These are phyloP conservation scores for Scaptomyza graminum DNA, from an alignment of 1,140 invertebrate species.

Conservation along the genomic window DNA sequence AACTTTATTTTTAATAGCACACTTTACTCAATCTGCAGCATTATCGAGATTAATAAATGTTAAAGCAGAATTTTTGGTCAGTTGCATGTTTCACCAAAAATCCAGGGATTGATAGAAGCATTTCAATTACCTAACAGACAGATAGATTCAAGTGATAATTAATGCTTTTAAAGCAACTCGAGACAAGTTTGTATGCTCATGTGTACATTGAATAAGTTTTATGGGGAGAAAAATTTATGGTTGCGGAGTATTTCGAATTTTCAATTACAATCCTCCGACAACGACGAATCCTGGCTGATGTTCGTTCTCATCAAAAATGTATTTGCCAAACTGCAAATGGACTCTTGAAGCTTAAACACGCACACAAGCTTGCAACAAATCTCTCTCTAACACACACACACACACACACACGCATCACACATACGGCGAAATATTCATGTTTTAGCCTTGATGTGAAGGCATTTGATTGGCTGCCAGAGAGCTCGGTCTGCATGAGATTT, in stretches of 20 bases:
- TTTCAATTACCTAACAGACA: no score
- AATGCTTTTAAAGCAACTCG: no score
- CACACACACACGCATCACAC: not conserved
- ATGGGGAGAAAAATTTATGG: not conserved
- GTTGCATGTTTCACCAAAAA: no score
- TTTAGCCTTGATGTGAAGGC: conserved; percentile 40
- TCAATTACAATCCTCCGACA: not conserved
- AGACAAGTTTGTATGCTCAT: no score
- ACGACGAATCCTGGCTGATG: conserved; percentile 13
- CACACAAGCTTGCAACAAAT: not conserved
- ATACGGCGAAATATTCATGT: conserved; percentile 4
- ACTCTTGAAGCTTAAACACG: conserved; percentile 13
- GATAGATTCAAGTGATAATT: no score
- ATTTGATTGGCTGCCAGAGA: conserved; percentile 45
- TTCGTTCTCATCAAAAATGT: conserved; percentile 43
- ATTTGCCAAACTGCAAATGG: conserved; percentile 48
- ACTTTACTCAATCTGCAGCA: no score
- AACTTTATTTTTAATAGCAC: no score
- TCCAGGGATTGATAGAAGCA: no score
- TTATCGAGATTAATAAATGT: no score
- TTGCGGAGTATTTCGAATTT: not conserved
- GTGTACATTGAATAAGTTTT: no score
- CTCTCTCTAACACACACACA: not conserved
- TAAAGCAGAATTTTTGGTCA: no score
- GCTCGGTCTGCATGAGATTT: conserved; percentile 15